Conservation (phyloP, 2,113 vertebrate genomes). For the Hippocampus zosterae region DNA sequence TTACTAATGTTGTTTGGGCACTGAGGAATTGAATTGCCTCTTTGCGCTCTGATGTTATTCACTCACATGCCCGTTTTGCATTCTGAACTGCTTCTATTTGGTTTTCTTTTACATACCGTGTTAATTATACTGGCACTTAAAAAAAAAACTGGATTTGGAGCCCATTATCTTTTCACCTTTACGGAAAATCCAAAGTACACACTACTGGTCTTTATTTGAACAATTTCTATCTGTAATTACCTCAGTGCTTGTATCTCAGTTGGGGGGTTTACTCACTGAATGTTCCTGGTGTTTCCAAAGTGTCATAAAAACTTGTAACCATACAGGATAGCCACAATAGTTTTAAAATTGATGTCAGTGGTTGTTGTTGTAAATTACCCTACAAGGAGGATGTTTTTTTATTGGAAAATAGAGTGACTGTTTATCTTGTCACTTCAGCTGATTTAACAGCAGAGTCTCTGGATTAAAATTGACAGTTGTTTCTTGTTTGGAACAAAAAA, state of each 20-base stretch:
- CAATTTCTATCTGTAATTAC: slow-evolving; percentile 42
- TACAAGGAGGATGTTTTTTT: slow-evolving; percentile 2
- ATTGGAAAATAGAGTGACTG: background rate
- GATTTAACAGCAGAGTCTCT: slow-evolving; percentile 9
- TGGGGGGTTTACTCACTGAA: slow-evolving; percentile 39
- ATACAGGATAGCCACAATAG: slow-evolving; percentile 20
- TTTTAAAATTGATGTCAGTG: slow-evolving; percentile 43
- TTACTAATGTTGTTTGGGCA: slow-evolving; percentile 33
- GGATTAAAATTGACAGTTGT: slow-evolving; percentile 1
- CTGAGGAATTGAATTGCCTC: slow-evolving; percentile 17
- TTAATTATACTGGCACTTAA: slow-evolving; percentile 30
- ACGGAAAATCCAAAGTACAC: slow-evolving; percentile 49
- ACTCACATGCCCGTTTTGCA: slow-evolving; percentile 5
- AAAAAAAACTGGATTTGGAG: slow-evolving; percentile 26
- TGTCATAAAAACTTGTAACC: slow-evolving; percentile 18
- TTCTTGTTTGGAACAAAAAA: slow-evolving; percentile 1
- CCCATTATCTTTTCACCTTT: slow-evolving; percentile 16
- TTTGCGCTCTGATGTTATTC: slow-evolving; percentile 29
- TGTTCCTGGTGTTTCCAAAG: slow-evolving; percentile 41
- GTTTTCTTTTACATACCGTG: background rate
- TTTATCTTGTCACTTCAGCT: slow-evolving; percentile 7
- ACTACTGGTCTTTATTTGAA: slow-evolving; percentile 8
- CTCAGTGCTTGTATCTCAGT: slow-evolving; percentile 37
- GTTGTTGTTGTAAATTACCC: slow-evolving; percentile 9
- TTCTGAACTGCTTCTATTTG: slow-evolving; percentile 8